phyloP scores from a whole-genome alignment of 2,888 invertebrate genomes.

The Smittia aterrima region DNA sequence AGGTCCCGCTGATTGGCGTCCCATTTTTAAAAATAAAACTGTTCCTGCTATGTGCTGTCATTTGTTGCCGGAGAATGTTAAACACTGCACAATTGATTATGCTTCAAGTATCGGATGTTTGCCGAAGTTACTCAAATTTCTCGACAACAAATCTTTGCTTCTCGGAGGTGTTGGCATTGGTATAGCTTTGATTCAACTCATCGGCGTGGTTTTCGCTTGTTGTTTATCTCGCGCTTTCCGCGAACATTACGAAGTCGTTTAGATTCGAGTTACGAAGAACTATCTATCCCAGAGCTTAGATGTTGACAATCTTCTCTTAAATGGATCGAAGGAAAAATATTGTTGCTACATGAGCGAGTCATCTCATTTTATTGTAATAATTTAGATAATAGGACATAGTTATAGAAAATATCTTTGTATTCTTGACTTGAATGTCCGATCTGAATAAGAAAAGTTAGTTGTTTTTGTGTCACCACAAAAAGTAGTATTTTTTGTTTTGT shows the following conservation, averaged over 20 bases:
- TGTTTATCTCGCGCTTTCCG: conserved; percentile 89
- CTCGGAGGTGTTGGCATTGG: conserved; percentile 82
- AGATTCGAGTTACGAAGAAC: too few relatives aligned
- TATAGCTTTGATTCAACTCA: conserved; percentile 83
- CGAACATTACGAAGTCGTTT: conserved; percentile 85
- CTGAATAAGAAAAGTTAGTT: too few relatives aligned
- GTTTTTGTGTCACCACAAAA: too few relatives aligned
- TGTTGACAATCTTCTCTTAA: conserved; percentile 27
- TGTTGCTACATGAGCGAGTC: neutral
- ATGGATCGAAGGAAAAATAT: neutral
- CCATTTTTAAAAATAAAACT: conserved; percentile 55
- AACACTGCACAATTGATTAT: conserved; percentile 54
- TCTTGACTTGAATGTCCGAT: too few relatives aligned
- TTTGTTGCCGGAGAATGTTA: conserved; percentile 17
- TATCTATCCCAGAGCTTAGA: neutral
- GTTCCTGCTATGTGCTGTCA: conserved; percentile 51
- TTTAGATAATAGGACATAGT: too few relatives aligned
- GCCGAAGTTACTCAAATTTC: conserved; percentile 60
- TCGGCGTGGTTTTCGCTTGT: conserved; percentile 90
- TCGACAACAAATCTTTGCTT: conserved; percentile 69
- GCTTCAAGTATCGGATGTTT: conserved; percentile 66
- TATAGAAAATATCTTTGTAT: too few relatives aligned
- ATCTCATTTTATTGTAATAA: neutral
- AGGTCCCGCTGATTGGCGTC: conserved; percentile 66
- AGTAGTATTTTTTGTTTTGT: too few relatives aligned